phyloP scores from a whole-genome alignment of 2,888 invertebrate species.

The Harpagoxenus sublaevis region DNA sequence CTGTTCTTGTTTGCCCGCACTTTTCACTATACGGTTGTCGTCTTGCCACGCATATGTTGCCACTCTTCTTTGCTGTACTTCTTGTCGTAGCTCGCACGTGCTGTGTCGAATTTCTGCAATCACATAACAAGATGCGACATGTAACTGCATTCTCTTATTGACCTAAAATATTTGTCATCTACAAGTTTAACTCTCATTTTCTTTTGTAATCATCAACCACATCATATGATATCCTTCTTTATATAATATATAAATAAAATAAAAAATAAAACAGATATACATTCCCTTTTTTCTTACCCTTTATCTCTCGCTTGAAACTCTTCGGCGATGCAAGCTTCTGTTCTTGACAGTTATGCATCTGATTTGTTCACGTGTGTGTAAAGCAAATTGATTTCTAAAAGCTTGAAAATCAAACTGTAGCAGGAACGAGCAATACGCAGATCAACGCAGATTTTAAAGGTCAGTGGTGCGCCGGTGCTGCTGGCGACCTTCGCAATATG shows the following conservation, averaged over 20 bases:
- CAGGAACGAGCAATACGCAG: neutral
- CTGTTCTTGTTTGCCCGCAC: conserved; percentile 2
- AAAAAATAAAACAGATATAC: neutral
- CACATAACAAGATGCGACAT: conserved; percentile 59
- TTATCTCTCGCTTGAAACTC: neutral
- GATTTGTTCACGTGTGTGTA: neutral
- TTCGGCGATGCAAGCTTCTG: neutral
- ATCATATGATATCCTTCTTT: neutral
- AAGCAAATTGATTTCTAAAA: neutral
- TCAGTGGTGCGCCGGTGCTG: conserved; percentile 72
- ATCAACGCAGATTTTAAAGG: conserved; percentile 35
- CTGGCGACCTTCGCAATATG: conserved; percentile 61
- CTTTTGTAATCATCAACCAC: neutral
- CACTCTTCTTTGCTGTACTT: neutral
- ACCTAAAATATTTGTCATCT: conserved; percentile 17
- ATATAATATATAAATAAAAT: conserved; percentile 9
- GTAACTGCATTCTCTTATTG: conserved; percentile 11
- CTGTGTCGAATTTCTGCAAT: conserved; percentile 60
- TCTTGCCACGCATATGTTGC: neutral
- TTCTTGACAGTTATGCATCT: neutral
- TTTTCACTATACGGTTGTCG: conserved; percentile 10
- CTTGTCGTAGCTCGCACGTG: conserved; percentile 53
- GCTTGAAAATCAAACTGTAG: neutral
- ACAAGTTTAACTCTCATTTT: neutral
- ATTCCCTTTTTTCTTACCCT: neutral